phyloP scores from a whole-genome alignment of 2,113 vertebrate genomes.

The Pterocles burchelli region DNA sequence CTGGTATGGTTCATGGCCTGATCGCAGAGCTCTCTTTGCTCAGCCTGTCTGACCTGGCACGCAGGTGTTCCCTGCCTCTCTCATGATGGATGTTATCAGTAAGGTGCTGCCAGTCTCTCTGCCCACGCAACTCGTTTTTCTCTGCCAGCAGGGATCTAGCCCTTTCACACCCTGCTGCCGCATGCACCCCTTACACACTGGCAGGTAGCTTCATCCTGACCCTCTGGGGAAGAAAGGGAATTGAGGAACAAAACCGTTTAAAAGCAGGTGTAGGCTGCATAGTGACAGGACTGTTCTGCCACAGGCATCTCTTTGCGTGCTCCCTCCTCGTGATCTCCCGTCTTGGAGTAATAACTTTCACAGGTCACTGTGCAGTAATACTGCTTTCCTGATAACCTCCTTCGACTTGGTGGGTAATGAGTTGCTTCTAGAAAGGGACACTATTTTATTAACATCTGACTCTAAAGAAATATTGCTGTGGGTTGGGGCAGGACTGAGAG shows the following conservation, averaged over 20 bases:
- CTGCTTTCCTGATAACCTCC: neutral
- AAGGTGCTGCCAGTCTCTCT: neutral
- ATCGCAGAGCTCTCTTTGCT: neutral
- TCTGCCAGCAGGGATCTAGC: accelerated
- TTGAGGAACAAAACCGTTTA: neutral
- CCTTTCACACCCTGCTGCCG: neutral
- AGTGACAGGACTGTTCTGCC: neutral
- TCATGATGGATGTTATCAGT: neutral
- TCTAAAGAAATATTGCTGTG: conserved; percentile 10
- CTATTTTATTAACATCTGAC: conserved; percentile 22
- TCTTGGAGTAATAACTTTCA: conserved; percentile 52
- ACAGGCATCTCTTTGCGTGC: neutral
- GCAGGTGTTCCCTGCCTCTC: neutral
- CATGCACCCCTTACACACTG: neutral
- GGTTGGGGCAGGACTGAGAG: neutral
- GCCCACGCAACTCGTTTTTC: accelerated
- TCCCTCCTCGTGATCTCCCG: neutral
- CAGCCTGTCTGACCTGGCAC: neutral
- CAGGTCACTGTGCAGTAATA: conserved; percentile 48
- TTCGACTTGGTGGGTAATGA: conserved; percentile 20
- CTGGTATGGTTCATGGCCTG: accelerated
- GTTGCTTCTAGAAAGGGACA: neutral
- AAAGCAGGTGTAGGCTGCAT: neutral
- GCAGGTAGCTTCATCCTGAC: neutral
- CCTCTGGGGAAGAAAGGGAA: neutral